These are phyloP conservation scores for Sarcophaga variegata DNA, from an alignment of 2,888 invertebrate species.

Conservation along the genomic window DNA sequence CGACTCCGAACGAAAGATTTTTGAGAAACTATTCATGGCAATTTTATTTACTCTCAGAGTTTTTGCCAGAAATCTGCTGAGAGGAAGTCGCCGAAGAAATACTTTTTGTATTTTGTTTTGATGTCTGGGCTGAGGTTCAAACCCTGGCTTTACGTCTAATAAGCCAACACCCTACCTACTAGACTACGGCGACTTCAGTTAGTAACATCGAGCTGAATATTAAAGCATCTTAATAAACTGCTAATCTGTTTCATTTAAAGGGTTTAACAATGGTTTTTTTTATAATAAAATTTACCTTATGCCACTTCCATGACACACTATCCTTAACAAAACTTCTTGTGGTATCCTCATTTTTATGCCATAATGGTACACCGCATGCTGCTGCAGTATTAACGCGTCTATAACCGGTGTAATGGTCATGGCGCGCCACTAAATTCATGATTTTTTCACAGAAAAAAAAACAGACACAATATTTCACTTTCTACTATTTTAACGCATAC, in stretches of 20 bases:
- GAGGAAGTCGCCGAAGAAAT: too few relatives aligned
- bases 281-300: conserved; percentile 69
- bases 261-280: background rate
- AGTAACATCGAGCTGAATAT: too few relatives aligned
- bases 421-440: conserved; percentile 80
- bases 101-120: too few relatives aligned
- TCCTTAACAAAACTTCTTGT: conserved; percentile 62
- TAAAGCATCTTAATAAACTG: background rate
- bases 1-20: too few relatives aligned
- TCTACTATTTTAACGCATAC: background rate
- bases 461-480: too few relatives aligned
- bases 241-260: background rate
- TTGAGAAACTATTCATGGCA: too few relatives aligned
- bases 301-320: conserved; percentile 72
- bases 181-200: too few relatives aligned
- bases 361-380: conserved; percentile 73
- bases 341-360: conserved; percentile 70
- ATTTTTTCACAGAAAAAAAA: conserved; percentile 57
- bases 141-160: too few relatives aligned
- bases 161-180: too few relatives aligned
- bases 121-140: too few relatives aligned
- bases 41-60: too few relatives aligned
- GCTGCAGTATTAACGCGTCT: conserved; percentile 75
- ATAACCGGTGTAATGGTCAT: conserved; percentile 79
- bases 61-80: too few relatives aligned